phyloP scores from a whole-genome alignment of 2,113 vertebrate species.

The Actenoides lindsayi region DNA sequence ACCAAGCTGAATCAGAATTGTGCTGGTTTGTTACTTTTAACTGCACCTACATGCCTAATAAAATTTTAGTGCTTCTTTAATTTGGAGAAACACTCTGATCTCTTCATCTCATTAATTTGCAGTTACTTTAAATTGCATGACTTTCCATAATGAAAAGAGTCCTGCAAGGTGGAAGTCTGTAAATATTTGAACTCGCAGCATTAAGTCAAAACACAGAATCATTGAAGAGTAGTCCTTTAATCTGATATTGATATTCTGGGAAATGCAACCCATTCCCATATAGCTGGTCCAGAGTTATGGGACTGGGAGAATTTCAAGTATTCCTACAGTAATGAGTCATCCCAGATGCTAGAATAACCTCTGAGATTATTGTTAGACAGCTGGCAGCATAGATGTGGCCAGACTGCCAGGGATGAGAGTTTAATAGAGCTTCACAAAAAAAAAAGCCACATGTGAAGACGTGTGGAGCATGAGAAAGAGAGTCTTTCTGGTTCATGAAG shows the following conservation, averaged over 20 bases:
- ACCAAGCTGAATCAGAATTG: neutral
- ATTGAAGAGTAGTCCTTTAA: conserved; percentile 8
- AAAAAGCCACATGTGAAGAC: accelerated
- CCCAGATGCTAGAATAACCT: neutral
- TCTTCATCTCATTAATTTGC: conserved; percentile 31
- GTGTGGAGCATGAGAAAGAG: neutral
- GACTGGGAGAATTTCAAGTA: neutral
- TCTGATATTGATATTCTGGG: neutral
- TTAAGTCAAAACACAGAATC: neutral
- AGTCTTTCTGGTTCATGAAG: neutral
- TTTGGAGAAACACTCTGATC: neutral
- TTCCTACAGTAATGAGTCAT: neutral
- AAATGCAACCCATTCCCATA: neutral
- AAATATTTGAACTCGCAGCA: conserved; percentile 26
- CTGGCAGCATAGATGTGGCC: neutral
- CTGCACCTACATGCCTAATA: neutral
- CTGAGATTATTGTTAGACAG: neutral
- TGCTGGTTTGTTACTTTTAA: conserved; percentile 11
- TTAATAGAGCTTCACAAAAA: neutral
- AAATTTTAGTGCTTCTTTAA: conserved; percentile 25
- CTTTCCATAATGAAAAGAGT: conserved; percentile 2
- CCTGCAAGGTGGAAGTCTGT: neutral
- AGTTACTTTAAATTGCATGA: conserved; percentile 24
- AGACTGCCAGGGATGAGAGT: neutral
- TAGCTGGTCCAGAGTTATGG: neutral